phyloP scores from a whole-genome alignment of 1,140 invertebrate species.

The Goniozus legneri region DNA sequence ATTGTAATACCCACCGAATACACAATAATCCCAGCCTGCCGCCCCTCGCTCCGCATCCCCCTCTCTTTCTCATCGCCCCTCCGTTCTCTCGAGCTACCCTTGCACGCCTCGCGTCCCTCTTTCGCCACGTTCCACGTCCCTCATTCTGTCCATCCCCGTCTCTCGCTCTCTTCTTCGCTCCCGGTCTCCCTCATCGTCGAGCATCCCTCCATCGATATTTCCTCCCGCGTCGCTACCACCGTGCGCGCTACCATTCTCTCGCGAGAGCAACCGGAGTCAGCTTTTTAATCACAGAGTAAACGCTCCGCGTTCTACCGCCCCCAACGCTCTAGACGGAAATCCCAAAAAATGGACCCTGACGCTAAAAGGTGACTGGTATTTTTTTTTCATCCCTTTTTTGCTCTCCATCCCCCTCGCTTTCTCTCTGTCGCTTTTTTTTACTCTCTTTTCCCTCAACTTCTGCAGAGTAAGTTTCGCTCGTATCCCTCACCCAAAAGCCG shows the following conservation, averaged over 20 bases:
- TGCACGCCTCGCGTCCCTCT: slow-evolving; percentile 6
- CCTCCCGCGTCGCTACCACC: slow-evolving; percentile 5
- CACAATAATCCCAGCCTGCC: slow-evolving; percentile 34
- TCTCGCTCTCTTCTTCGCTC: slow-evolving; percentile 10
- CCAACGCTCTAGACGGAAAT: neutral
- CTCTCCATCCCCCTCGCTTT: neutral
- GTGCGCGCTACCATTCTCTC: slow-evolving; percentile 6
- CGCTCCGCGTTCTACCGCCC: slow-evolving; percentile 10
- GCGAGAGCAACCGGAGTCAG: slow-evolving; percentile 27
- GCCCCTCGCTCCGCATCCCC: slow-evolving; percentile 10
- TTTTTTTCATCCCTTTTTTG: slow-evolving; percentile 3
- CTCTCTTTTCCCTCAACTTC: neutral
- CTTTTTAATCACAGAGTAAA: slow-evolving; percentile 40
- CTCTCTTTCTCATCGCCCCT: slow-evolving; percentile 9
- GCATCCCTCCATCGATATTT: slow-evolving; percentile 9
- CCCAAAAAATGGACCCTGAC: slow-evolving; percentile 5
- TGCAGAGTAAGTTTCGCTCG: too few relatives aligned
- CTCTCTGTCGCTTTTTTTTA: slow-evolving; percentile 1
- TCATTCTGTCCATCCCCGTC: too few relatives aligned
- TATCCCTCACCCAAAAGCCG: too few relatives aligned
- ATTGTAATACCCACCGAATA: slow-evolving; percentile 38
- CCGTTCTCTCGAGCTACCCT: neutral
- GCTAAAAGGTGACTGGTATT: slow-evolving; percentile 1
- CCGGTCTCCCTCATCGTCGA: slow-evolving; percentile 11
- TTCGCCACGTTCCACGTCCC: slow-evolving; percentile 5